Base-by-base conservation (phyloP, 1,140 invertebrate genomes). In the Proctacanthus coquilletti region DNA sequence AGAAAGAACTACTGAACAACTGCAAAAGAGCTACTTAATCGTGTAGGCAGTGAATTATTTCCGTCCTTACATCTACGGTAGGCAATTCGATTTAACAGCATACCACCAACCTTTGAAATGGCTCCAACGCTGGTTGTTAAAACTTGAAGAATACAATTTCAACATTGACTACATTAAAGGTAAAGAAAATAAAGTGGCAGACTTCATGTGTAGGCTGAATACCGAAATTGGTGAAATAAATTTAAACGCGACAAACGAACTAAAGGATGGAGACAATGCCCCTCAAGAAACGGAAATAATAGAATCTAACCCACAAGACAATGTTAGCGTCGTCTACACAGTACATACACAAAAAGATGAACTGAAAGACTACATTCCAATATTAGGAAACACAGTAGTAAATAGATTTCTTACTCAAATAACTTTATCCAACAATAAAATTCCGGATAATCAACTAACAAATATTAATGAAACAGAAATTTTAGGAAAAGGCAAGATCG, bases 131-230 rank as follows among this genome's bases (percentile, higher is more conserved):
- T 34, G 32, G 32, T 13, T 42, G 3, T 23, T 43, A 34, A 37
- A 43, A 34, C 14, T 40, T 30, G 19, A 39, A 4, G 34, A 43
- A 17, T 43, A 34, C 19, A 34, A 40, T 31, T 9, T 40, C 9
- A 29, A 21, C 17, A 40, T 40, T 10, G 31, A 43, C 3, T 43
- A 43, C 19, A 33, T 43, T 14, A 38, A 34, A 34, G 39, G 38
- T 10, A 43, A 30, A 20, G 33, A 39, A 11, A 43, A 43, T 33
- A 21, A 39, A 5, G 32, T 39, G 4, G 37, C 41, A 21, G 38
- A 43, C 29, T 43, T 43, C 37, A 25, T 43, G 17, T 39, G 42
- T 18, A 3, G 42, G 25, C 39, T 43, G 3, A 36, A 43, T 25
- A 20, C 5, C 2, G 21, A 42, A 11, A 20, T 4, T 11, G 15